phyloP scores from a whole-genome alignment of 2,113 vertebrate species.

The Phalacrocorax aristotelis region DNA sequence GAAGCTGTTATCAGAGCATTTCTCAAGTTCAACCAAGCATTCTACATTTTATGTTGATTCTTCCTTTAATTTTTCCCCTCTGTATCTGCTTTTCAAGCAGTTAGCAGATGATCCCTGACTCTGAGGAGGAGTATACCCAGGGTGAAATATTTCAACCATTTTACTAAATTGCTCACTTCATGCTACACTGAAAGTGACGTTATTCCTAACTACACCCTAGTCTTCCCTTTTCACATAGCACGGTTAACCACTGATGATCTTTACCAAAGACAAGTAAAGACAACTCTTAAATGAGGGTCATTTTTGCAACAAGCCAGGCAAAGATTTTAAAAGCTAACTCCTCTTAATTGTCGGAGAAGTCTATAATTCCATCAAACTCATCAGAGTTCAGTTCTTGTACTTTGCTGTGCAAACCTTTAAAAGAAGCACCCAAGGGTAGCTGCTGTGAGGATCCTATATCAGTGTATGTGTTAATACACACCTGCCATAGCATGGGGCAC shows the following conservation, averaged over 20 bases:
- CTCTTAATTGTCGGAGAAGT: neutral
- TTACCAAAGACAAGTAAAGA: neutral
- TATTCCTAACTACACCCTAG: neutral
- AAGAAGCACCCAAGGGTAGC: neutral
- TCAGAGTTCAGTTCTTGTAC: neutral
- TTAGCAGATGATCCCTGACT: neutral
- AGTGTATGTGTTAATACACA: neutral
- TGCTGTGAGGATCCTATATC: neutral
- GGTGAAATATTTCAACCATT: neutral
- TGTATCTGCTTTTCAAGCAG: neutral
- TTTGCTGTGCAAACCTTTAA: neutral
- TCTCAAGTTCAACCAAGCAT: neutral
- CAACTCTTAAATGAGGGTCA: neutral
- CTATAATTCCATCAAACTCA: neutral
- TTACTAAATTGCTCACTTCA: neutral
- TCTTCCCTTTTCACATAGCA: neutral
- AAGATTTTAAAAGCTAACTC: neutral
- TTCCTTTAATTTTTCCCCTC: neutral
- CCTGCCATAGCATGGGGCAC: neutral
- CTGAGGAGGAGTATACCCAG: neutral
- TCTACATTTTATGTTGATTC: neutral
- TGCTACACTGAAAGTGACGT: neutral
- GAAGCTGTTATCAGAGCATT: neutral
- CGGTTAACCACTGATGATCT: neutral
- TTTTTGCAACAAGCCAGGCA: neutral